Percentiles rank a stretch among this genome's conserved stretches.
Evolutionary conservation across 1,140 invertebrate species (phyloP).

Genomic region (Papilio dardanus): DNA sequence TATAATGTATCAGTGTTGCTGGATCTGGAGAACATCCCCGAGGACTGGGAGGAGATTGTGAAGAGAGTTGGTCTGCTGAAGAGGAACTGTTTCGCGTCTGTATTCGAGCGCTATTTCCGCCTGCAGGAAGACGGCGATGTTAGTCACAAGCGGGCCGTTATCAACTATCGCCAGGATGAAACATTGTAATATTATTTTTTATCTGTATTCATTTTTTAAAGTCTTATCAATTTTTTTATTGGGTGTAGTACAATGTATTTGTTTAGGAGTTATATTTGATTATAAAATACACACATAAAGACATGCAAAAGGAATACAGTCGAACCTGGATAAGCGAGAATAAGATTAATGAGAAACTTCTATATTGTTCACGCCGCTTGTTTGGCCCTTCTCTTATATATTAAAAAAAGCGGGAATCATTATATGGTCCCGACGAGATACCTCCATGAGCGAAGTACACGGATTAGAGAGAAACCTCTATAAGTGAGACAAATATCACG

Average conservation of each 20-base stretch:
- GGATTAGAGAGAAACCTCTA: too few species aligned
- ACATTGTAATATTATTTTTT: constrained; percentile 91
- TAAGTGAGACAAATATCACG: too few species aligned
- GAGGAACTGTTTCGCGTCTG: constrained; percentile 99
- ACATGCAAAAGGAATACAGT: too few species aligned
- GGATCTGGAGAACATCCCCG: constrained; percentile 96
- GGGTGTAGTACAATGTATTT: background rate
- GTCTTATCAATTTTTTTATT: background rate
- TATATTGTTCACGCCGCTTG: too few species aligned
- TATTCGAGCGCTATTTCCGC: constrained; percentile 99
- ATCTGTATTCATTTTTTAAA: constrained; percentile 33
- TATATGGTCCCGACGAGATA: too few species aligned
- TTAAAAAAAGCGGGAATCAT: too few species aligned
- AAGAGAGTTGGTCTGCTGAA: constrained; percentile 97
- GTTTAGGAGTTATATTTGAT: too few species aligned
- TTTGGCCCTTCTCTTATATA: too few species aligned
- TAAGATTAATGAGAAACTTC: too few species aligned
- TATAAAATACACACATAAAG: too few species aligned
- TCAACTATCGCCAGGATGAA: constrained; percentile 99
- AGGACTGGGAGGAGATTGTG: constrained; percentile 93
- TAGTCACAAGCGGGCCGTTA: constrained; percentile 96
- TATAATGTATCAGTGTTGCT: constrained; percentile 97
- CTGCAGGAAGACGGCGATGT: constrained; percentile 97
- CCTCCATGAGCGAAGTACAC: too few species aligned
- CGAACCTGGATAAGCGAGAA: too few species aligned